Percentiles rank a stretch among this genome's conserved stretches.
Evolutionary conservation across 1,140 invertebrate genomes (phyloP).

Genomic region (Philaenus spumarius): DNA sequence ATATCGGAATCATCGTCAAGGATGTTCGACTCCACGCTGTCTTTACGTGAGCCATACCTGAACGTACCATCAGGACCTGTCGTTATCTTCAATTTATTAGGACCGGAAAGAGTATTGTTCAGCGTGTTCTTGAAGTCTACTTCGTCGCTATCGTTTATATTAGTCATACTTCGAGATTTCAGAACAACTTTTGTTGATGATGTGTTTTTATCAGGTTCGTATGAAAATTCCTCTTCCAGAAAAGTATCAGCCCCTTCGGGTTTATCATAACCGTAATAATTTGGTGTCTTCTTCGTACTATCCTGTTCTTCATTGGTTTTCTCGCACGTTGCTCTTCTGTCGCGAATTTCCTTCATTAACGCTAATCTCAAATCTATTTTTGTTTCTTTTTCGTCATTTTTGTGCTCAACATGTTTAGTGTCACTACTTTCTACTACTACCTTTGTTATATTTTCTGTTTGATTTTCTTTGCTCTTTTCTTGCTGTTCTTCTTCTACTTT

Average conservation of each 20-base stretch:
- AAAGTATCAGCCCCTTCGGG: neutral
- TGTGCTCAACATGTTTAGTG: neutral
- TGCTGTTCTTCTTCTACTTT: neutral
- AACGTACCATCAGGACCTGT: slow-evolving; percentile 24
- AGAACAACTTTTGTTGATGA: slow-evolving; percentile 27
- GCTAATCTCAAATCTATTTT: neutral
- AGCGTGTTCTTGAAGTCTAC: neutral
- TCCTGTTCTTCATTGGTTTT: neutral
- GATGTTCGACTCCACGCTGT: slow-evolving; percentile 22
- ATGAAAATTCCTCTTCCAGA: slow-evolving; percentile 31
- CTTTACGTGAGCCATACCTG: slow-evolving; percentile 20
- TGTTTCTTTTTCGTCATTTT: neutral
- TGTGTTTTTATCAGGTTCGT: slow-evolving; percentile 28
- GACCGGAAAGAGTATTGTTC: slow-evolving; percentile 8
- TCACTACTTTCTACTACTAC: neutral
- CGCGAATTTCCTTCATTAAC: neutral
- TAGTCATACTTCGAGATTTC: slow-evolving; percentile 28
- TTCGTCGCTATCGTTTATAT: slow-evolving; percentile 23
- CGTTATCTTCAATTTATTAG: slow-evolving; percentile 21
- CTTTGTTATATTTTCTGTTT: neutral
- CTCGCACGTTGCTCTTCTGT: neutral
- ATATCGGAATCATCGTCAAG: slow-evolving; percentile 15
- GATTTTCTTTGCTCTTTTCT: neutral
- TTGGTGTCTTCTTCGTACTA: neutral
- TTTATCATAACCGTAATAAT: neutral